phyloP scores from a whole-genome alignment of 2,888 invertebrate species.

The Matsumyia berberina region DNA sequence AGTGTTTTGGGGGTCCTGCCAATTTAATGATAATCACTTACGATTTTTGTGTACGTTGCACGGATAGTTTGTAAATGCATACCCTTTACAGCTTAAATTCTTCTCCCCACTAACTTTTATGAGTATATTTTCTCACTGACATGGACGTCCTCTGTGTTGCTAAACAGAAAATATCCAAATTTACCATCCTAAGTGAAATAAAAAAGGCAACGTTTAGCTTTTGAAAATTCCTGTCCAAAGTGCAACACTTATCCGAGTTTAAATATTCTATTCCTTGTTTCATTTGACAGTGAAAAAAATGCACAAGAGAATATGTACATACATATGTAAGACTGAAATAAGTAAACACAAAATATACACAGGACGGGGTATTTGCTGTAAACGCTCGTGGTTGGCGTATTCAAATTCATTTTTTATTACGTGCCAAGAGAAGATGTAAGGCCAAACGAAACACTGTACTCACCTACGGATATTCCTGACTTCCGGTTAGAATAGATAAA shows the following conservation, averaged over 20 bases:
- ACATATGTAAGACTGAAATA: too few species aligned
- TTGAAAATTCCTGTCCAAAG: too few species aligned
- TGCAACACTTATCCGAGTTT: not conserved
- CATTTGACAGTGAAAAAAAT: slow-evolving; percentile 24
- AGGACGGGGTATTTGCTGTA: not conserved
- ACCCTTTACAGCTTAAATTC: too few species aligned
- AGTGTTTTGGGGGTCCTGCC: not conserved
- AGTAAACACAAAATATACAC: not conserved
- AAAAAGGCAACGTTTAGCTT: not conserved
- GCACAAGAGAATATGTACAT: too few species aligned
- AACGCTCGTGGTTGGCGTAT: not conserved
- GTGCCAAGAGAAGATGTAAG: not conserved
- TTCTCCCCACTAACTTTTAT: too few species aligned
- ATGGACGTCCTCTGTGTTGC: too few species aligned
- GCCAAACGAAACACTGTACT: slow-evolving; percentile 2
- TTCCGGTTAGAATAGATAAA: too few species aligned
- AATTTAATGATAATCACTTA: too few species aligned
- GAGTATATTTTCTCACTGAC: too few species aligned
- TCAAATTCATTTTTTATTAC: slow-evolving; percentile 32
- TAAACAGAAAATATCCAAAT: not conserved
- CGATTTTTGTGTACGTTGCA: too few species aligned
- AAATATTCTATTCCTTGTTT: not conserved
- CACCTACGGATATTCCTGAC: not conserved
- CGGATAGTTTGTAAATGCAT: too few species aligned
- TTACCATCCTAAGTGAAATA: not conserved